Percentiles rank a stretch among this genome's conserved stretches.
Conservation (phyloP, 2,797 vertebrate species). For the Tympanoctomys barrerae region DNA sequence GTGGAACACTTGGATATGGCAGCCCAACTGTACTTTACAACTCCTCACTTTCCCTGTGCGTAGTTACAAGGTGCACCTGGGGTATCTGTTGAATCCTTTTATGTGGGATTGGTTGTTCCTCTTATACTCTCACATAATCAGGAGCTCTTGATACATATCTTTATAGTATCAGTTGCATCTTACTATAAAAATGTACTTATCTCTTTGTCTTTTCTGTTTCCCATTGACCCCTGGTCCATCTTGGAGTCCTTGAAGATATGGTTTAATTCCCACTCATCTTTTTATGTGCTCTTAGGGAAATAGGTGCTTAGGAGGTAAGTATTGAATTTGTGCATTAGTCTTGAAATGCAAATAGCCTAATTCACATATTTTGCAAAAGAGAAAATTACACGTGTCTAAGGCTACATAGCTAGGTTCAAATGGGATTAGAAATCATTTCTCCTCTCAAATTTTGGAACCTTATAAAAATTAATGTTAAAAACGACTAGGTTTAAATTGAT, state of each 20-base stretch:
- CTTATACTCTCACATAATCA: background rate
- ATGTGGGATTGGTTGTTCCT: background rate
- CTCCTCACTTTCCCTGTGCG: background rate
- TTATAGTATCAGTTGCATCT: slow-evolving; percentile 51
- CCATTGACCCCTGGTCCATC: background rate
- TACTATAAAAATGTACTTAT: background rate
- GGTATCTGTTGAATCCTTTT: slow-evolving; percentile 6
- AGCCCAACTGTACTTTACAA: background rate
- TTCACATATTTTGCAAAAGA: slow-evolving; percentile 19
- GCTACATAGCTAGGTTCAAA: background rate
- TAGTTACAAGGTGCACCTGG: background rate
- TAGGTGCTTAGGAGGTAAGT: slow-evolving; percentile 30
- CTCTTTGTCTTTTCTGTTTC: slow-evolving; percentile 36
- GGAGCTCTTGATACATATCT: background rate
- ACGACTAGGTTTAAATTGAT: slow-evolving; percentile 40
- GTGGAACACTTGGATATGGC: background rate
- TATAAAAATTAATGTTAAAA: slow-evolving; percentile 57
- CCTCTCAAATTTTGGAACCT: background rate
- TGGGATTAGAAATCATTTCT: slow-evolving; percentile 46
- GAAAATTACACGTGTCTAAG: slow-evolving; percentile 3
- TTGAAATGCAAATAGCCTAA: slow-evolving; percentile 53
- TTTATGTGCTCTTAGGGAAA: slow-evolving; percentile 2
- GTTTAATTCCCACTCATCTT: slow-evolving; percentile 50
- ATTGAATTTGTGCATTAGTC: slow-evolving; percentile 56
- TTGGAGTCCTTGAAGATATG: slow-evolving; percentile 2